These are phyloP conservation scores for Hirtodrosophila cameraria DNA, from an alignment of 2,888 invertebrate genomes.

Conservation along the genomic window DNA sequence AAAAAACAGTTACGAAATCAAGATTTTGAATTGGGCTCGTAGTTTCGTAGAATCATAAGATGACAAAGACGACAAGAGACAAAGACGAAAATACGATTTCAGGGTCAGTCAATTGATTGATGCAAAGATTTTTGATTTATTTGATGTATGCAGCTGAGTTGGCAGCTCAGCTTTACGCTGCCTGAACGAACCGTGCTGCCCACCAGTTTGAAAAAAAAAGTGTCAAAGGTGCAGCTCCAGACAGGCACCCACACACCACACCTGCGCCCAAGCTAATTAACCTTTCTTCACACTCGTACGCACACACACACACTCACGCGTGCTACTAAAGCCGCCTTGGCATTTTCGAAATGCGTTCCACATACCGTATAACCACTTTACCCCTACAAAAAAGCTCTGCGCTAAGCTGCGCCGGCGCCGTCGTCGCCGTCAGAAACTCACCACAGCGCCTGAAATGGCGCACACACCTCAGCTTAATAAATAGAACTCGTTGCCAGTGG, in stretches of 20 bases:
- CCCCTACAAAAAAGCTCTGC: constrained; percentile 65
- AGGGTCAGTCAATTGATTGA: constrained; percentile 69
- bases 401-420: constrained; percentile 44
- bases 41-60: constrained; percentile 44
- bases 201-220: constrained; percentile 17
- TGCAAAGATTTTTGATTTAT: too few relatives aligned
- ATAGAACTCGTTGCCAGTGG: constrained; percentile 84
- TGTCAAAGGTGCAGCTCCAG: constrained; percentile 54
- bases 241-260: constrained; percentile 35
- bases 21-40: constrained; percentile 43
- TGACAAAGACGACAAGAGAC: constrained; percentile 37
- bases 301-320: constrained; percentile 12
- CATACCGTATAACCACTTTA: constrained; percentile 29
- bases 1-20: constrained; percentile 67
- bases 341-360: constrained; percentile 67
- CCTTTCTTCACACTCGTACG: constrained; percentile 62
- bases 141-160: constrained; percentile 65
- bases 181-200: constrained; percentile 26
- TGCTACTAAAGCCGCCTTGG: constrained; percentile 49
- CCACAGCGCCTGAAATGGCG: constrained; percentile 75
- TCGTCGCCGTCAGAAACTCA: constrained; percentile 52
- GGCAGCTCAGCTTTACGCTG: constrained; percentile 25
- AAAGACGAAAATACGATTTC: constrained; percentile 52
- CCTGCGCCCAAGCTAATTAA: constrained; percentile 66
- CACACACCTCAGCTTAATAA: constrained; percentile 83